Conservation (phyloP, 23 tunicate genomes). For the Corella eumyota region DNA sequence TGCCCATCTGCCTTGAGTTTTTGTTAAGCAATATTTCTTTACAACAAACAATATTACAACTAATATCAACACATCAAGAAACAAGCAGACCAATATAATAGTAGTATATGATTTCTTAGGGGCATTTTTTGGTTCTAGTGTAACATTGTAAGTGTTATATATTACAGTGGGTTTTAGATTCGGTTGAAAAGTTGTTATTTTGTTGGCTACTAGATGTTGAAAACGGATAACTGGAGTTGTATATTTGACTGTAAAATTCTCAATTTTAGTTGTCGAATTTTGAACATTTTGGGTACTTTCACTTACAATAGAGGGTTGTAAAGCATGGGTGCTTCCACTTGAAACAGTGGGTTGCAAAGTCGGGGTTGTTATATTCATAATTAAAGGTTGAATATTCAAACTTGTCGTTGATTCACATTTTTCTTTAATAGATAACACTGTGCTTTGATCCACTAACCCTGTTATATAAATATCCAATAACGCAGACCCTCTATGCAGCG, state of each 20-base stretch:
- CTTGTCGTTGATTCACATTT: constrained; percentile 8
- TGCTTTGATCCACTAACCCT: constrained; percentile 9
- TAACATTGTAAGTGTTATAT: neutral
- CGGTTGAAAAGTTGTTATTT: neutral
- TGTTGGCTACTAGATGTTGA: neutral
- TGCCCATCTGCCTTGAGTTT: constrained; percentile 8
- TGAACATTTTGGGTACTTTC: constrained; percentile 3
- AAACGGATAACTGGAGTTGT: too few relatives aligned
- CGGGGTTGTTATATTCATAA: neutral
- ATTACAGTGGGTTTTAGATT: neutral
- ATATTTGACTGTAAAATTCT: neutral
- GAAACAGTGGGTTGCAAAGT: neutral
- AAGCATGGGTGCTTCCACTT: neutral
- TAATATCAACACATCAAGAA: constrained; percentile 16
- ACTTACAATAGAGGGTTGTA: neutral
- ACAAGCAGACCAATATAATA: constrained; percentile 12
- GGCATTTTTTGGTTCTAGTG: neutral
- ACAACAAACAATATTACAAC: constrained; percentile 11
- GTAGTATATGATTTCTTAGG: constrained; percentile 2
- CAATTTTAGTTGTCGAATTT: neutral
- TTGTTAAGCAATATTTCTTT: constrained; percentile 6
- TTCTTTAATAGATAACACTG: constrained; percentile 4
- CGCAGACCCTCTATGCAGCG: constrained; percentile 1
- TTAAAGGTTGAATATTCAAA: too few relatives aligned
- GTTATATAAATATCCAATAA: constrained; percentile 21